These are phyloP conservation scores for Rhinolophus sinicus DNA, from an alignment of 2,113 vertebrate species.

Conservation along the genomic window DNA sequence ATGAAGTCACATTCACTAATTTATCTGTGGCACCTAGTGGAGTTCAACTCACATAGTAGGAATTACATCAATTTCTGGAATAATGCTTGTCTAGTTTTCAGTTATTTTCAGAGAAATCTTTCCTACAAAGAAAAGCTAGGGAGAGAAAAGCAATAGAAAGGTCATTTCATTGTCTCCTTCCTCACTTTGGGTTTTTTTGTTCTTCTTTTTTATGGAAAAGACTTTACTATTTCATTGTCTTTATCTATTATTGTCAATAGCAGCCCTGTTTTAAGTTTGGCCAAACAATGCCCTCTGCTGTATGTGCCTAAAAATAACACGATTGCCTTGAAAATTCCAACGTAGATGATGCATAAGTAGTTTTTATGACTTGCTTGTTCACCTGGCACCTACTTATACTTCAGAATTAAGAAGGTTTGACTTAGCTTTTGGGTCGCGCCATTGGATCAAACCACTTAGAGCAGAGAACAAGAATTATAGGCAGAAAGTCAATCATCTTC, in stretches of 20 bases:
- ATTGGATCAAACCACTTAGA: background rate
- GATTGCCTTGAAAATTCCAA: constrained; percentile 1
- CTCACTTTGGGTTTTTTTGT: background rate
- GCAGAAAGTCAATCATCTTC: background rate
- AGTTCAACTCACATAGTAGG: background rate
- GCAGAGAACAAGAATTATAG: background rate
- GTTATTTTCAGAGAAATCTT: background rate
- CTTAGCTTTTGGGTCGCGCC: background rate
- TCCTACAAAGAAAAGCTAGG: background rate
- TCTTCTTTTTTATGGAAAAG: background rate
- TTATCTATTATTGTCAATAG: constrained; percentile 15
- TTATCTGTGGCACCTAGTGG: background rate
- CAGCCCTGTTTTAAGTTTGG: constrained; percentile 62
- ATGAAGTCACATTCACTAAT: background rate
- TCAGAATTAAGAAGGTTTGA: background rate
- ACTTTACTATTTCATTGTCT: background rate
- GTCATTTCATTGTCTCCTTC: background rate
- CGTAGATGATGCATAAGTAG: background rate
- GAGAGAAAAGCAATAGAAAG: background rate
- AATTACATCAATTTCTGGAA: background rate
- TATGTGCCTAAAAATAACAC: constrained; percentile 71
- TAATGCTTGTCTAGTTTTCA: background rate
- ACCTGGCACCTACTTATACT: fast-evolving
- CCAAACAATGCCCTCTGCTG: constrained; percentile 80
- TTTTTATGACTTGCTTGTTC: constrained; percentile 11